A percentile compares a stretch with the other conserved stretches of the same genome.
phyloP scores from a whole-genome alignment of 2,888 invertebrate species.

The Eupeodes latifasciatus region DNA sequence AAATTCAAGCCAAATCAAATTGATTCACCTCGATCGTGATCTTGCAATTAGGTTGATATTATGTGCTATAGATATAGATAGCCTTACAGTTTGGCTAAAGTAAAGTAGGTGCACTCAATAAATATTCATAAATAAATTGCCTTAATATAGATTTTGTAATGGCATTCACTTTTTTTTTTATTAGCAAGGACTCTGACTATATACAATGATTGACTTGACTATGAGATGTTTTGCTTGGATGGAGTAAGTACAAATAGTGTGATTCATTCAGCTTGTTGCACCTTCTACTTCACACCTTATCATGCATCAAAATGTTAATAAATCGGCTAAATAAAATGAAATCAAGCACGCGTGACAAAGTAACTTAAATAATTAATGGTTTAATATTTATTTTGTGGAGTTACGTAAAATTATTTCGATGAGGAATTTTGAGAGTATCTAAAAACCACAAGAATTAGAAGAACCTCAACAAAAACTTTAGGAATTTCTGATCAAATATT shows the following conservation, averaged over 20 bases:
- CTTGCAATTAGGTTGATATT: constrained; percentile 35
- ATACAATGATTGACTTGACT: constrained; percentile 7
- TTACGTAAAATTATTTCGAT: constrained; percentile 73
- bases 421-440: constrained; percentile 82
- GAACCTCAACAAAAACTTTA: constrained; percentile 30
- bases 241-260: background rate
- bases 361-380: constrained; percentile 24
- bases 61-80: background rate
- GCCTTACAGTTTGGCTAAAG: background rate
- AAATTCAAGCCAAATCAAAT: constrained; percentile 56
- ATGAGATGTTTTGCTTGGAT: background rate
- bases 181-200: constrained; percentile 43
- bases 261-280: constrained; percentile 25
- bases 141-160: background rate
- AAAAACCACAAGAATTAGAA: constrained; percentile 78
- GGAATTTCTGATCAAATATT: constrained; percentile 6
- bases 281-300: constrained; percentile 61
- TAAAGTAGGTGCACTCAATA: constrained; percentile 3
- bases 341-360: constrained; percentile 79
- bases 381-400: constrained; percentile 75
- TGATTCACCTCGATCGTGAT: constrained; percentile 59
- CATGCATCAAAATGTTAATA: constrained; percentile 64
- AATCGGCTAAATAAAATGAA: constrained; percentile 77
- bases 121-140: background rate
- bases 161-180: constrained; percentile 27